Evolutionary conservation across 2,113 vertebrate genomes (phyloP).

Genomic region (Scomber scombrus): DNA sequence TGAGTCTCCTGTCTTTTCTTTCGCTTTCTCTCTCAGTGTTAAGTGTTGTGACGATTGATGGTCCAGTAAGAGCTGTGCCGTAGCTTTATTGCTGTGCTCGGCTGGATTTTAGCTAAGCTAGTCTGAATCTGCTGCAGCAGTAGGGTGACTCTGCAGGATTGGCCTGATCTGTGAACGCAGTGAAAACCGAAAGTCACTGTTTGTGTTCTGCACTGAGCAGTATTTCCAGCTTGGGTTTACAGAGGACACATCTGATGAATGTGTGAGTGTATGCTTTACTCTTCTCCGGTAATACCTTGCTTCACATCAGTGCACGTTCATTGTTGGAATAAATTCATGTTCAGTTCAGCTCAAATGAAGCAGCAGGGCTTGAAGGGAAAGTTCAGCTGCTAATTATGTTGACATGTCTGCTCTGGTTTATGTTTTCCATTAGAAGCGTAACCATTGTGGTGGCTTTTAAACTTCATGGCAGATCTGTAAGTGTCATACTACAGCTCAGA

Average conservation of each 20-base stretch:
- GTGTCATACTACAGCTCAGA: background rate
- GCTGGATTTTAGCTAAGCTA: conserved; percentile 30
- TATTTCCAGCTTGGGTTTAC: background rate
- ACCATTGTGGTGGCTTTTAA: background rate
- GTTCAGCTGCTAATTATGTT: background rate
- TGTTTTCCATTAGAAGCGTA: conserved; percentile 3
- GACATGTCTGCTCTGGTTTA: background rate
- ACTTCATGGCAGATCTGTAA: background rate
- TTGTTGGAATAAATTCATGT: background rate
- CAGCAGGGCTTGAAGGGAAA: background rate
- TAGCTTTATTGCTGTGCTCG: conserved; percentile 36
- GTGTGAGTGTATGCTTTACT: background rate
- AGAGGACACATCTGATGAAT: background rate
- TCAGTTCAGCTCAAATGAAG: background rate
- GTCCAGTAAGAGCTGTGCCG: conserved; percentile 9
- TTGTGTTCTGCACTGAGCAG: background rate
- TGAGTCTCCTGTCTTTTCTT: background rate
- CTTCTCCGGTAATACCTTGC: background rate
- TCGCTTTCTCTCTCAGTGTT: background rate
- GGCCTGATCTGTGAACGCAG: background rate
- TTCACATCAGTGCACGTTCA: background rate
- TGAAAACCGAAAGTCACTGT: conserved; percentile 16
- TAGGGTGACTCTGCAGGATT: conserved; percentile 64
- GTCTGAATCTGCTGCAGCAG: conserved; percentile 53
- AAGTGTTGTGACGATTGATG: conserved; percentile 23